These are phyloP conservation scores for Botia kubotai DNA, from an alignment of 2,797 vertebrate genomes.

Conservation along the genomic window DNA sequence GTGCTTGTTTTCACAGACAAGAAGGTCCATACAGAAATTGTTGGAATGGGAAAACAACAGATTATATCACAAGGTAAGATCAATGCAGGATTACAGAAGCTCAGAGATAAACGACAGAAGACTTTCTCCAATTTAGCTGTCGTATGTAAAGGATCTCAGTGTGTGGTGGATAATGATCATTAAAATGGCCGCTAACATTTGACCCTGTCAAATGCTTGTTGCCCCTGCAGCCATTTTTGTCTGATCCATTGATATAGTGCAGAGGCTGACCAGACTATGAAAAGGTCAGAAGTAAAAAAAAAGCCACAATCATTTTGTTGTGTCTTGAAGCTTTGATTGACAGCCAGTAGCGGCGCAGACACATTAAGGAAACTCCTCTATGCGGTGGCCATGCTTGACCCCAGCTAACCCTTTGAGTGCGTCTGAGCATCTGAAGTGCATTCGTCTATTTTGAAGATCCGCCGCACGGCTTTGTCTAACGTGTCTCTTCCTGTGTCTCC, in stretches of 20 bases:
- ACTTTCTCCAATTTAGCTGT: slow-evolving; percentile 50
- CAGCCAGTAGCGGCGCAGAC: slow-evolving; percentile 74
- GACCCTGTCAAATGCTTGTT: slow-evolving; percentile 55
- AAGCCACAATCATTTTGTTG: slow-evolving; percentile 76
- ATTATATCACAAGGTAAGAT: slow-evolving; percentile 97
- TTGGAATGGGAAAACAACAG: slow-evolving; percentile 99
- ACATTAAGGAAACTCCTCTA: slow-evolving; percentile 77
- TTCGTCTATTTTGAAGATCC: slow-evolving; percentile 17
- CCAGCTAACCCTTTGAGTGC: slow-evolving; percentile 45
- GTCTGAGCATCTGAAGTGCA: slow-evolving; percentile 54
- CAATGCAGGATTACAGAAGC: slow-evolving; percentile 3
- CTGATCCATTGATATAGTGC: slow-evolving; percentile 64
- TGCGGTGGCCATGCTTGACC: slow-evolving; percentile 80
- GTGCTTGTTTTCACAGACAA: slow-evolving; percentile 82
- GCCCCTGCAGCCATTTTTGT: slow-evolving; percentile 63
- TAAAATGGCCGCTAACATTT: slow-evolving; percentile 67
- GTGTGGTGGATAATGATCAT: slow-evolving; percentile 63
- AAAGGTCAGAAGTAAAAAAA: slow-evolving; percentile 76
- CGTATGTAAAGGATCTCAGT: slow-evolving; percentile 49
- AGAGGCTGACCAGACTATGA: slow-evolving; percentile 60
- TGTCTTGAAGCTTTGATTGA: slow-evolving; percentile 80
- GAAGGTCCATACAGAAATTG: slow-evolving; percentile 97
- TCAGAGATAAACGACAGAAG: background rate
- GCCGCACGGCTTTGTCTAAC: slow-evolving; percentile 34
- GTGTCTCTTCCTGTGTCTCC: slow-evolving; percentile 63